These are phyloP conservation scores for Helarctos malayanus DNA, from an alignment of 2,797 vertebrate genomes.

Conservation along the genomic window DNA sequence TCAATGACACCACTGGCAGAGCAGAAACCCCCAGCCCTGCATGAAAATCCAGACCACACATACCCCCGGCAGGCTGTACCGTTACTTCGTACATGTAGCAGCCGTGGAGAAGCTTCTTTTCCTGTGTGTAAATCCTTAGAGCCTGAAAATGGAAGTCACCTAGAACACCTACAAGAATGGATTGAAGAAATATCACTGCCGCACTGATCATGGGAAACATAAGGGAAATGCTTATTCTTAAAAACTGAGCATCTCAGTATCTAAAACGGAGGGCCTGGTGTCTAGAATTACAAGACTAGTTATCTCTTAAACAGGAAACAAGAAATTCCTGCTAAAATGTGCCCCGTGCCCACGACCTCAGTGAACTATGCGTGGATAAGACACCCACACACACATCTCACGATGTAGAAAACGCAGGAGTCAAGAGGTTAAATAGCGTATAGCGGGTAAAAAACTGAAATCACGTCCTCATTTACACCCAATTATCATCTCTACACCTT, in stretches of 20 bases:
- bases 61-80: constrained; percentile 50
- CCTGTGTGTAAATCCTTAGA: constrained; percentile 65
- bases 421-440: neutral
- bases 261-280: neutral
- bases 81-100: constrained; percentile 60
- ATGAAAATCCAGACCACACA: neutral
- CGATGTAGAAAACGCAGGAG: fast-evolving
- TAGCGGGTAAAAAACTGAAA: fast-evolving
- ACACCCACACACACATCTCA: neutral
- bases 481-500: fast-evolving
- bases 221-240: too few species aligned
- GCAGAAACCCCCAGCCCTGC: neutral
- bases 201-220: neutral
- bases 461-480: too few species aligned
- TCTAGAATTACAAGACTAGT: neutral
- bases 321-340: neutral
- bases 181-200: constrained; percentile 15
- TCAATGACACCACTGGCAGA: fast-evolving
- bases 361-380: neutral
- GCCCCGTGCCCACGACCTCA: neutral
- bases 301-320: neutral
- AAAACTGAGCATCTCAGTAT: neutral
- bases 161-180: constrained; percentile 70
- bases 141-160: constrained; percentile 80
- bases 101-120: constrained; percentile 26